Base-by-base conservation (phyloP, 92 coral and sea anemone species). In the Diadumene lineata region DNA sequence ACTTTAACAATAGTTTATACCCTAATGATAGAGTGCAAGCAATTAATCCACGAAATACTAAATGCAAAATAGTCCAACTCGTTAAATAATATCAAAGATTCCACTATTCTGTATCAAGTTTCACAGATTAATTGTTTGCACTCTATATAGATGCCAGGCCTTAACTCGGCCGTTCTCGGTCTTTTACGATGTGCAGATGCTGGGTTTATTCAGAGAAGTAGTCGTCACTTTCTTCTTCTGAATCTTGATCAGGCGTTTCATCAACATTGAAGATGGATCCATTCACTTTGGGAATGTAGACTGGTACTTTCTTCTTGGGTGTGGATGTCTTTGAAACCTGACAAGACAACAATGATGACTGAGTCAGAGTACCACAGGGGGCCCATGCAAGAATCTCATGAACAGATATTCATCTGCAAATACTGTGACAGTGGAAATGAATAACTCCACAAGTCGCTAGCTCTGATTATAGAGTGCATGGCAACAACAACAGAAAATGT, bases 171-270 rank as follows among this genome's bases (percentile, higher is more conserved):
- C n/a, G n/a, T n/a, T n/a, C n/a, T n/a, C n/a, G n/a, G n/a, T n/a
- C n/a, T n/a, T n/a, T n/a, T n/a, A n/a, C n/a, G n/a, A n/a, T n/a
- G n/a, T n/a, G n/a, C n/a, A n/a, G n/a, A n/a, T n/a, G n/a, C 7
- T 34, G 64, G 27, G 56, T 43, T 67, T 89, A 92, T 66, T 86
- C 96, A n/a, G 97, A 92, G 82, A 82, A 92, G 74, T 92, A 80
- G 33, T 92, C 82, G 61, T 92, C 84, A 34, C 64, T 80, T 29
- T 69, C 93, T 33, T 80, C 92, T 30, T 79, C 97, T 7, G 87
- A 77, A 56, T 92, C 98, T 4, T 34, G 80, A 51, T 92, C 98
- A 29, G 92, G 82, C 2, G 80, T 53, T 15, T 88, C 75, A n/a
- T 73, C 81, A 15, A 73, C 92, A 32, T 90, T 92, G 74, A 90